Base-by-base conservation (phyloP, 2,113 vertebrate species). In the Oreochromis spilurus region DNA sequence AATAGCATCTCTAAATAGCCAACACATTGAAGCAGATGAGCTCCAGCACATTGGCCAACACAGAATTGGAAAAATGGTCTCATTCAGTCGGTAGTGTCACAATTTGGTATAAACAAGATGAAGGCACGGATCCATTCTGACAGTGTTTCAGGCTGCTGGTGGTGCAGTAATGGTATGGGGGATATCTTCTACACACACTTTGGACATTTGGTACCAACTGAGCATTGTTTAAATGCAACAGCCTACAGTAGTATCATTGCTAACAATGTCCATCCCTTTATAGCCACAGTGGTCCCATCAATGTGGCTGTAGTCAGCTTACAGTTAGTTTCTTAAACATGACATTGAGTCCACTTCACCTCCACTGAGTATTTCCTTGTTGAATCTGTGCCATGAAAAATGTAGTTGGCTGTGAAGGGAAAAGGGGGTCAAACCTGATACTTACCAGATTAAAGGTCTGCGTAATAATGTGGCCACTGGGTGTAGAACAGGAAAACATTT, bases 41-140 rank as follows among this genome's bases (percentile, higher is more conserved):
- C 31, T 62, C 31, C 58, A 36, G 58, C 31, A 62, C 31, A 36
- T n/a, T 65, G 31, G 31, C 60, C 1, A 65, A n/a, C 17, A 65
- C 31, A 65, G 60, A 65, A 65, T 4, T 65, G 60, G 60, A 12
- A 65, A 65, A 65, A 65, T 65, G n/a, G 60, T 36, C 34, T 65
- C 60, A n/a, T 65, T 38, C 60, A 65, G 17, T 38, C 4, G 19
- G 17, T 36, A n/a, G 60, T 36, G 31, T 65, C 60, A 62, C 58
- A 38, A 38, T 65, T 65, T 65, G 0, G 60, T 65, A 38, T 65
- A 65, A 65, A 65, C 34, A 38, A 38, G 31, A 65, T 65, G 60
- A 65, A 65, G 17, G 6, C 60, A 65, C 60, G 0, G 3, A 31
- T 60, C 57, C 6, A 12, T 65, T 0, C 31, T 65, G 60, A 1